These are phyloP conservation scores for Zeugodacus cucurbitae DNA, from an alignment of 1,140 invertebrate species.

Conservation along the genomic window DNA sequence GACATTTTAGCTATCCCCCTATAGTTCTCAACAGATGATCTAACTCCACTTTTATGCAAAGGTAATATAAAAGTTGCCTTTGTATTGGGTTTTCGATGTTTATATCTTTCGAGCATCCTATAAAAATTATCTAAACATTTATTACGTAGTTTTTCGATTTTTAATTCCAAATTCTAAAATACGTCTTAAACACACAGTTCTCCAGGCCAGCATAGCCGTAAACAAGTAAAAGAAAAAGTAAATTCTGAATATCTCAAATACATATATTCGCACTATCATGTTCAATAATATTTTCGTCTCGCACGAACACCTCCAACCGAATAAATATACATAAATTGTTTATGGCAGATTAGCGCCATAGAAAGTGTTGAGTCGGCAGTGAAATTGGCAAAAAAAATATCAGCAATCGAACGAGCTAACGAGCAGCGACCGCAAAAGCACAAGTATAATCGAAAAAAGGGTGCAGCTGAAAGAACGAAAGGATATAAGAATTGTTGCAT, in stretches of 20 bases:
- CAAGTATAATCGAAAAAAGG: background rate
- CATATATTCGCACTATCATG: background rate
- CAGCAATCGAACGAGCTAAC: background rate
- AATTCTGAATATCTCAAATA: background rate
- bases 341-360: constrained; percentile 19
- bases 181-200: no score
- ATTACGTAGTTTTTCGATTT: no score
- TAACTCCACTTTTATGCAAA: no score
- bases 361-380: constrained; percentile 22
- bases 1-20: no score
- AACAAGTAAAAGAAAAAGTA: no score
- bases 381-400: background rate
- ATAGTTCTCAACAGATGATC: no score
- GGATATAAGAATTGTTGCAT: background rate
- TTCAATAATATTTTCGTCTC: constrained; percentile 1
- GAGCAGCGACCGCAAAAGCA: background rate
- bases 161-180: no score
- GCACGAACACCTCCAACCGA: background rate
- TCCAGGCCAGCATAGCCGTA: no score
- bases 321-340: constrained; percentile 11
- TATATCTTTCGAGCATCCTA: no score
- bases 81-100: no score
- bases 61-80: no score
- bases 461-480: background rate
- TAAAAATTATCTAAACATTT: no score